These are phyloP conservation scores for Anadara kagoshimensis DNA, from an alignment of 1,140 invertebrate species.

Conservation along the genomic window DNA sequence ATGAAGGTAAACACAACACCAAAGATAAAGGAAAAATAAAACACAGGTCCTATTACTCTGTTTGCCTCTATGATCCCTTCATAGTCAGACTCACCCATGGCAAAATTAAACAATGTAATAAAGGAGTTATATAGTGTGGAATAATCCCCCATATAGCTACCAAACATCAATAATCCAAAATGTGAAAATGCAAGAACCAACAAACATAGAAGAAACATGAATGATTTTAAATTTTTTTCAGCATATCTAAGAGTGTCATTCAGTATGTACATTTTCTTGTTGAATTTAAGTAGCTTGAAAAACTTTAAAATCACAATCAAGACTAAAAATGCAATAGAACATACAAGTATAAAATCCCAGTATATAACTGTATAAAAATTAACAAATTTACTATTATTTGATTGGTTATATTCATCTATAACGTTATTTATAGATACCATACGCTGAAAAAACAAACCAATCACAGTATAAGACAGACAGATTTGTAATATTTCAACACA, in stretches of 20 bases:
- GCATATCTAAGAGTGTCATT: slow-evolving; percentile 27
- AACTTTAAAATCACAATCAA: slow-evolving; percentile 50
- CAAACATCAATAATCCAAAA: slow-evolving; percentile 45
- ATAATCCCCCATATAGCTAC: slow-evolving; percentile 34
- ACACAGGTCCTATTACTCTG: slow-evolving; percentile 44
- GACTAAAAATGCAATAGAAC: slow-evolving; percentile 46
- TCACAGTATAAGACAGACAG: slow-evolving; percentile 35
- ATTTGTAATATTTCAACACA: slow-evolving; percentile 48
- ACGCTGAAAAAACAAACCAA: slow-evolving; percentile 51
- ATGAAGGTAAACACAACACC: slow-evolving; percentile 39
- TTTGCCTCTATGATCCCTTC: slow-evolving; percentile 27
- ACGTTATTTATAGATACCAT: slow-evolving; percentile 36
- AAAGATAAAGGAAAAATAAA: slow-evolving; percentile 48
- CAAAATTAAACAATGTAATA: slow-evolving; percentile 47
- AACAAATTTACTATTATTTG: slow-evolving; percentile 30
- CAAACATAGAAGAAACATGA: slow-evolving; percentile 29
- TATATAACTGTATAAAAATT: slow-evolving; percentile 52
- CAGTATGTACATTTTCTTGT: slow-evolving; percentile 44
- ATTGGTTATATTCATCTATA: slow-evolving; percentile 37
- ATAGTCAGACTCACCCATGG: slow-evolving; percentile 48
- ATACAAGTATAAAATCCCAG: slow-evolving; percentile 46
- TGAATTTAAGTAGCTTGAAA: slow-evolving; percentile 51
- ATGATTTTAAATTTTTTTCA: slow-evolving; percentile 31
- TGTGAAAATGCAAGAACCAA: slow-evolving; percentile 38
- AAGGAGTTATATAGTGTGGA: slow-evolving; percentile 18